phyloP scores from a whole-genome alignment of 2,797 vertebrate species.

The Enteromius anoplus region DNA sequence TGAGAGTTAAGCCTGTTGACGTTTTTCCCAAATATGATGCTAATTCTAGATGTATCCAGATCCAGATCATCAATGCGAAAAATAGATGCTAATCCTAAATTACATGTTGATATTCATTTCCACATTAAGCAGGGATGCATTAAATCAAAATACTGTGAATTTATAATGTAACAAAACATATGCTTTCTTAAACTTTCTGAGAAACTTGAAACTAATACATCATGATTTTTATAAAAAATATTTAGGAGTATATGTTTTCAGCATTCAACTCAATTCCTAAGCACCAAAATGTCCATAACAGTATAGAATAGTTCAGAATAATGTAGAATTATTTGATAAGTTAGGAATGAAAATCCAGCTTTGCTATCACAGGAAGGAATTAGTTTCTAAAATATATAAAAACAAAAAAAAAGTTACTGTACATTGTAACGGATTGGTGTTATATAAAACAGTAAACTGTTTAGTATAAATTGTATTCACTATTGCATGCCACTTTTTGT shows the following conservation, averaged over 20 bases:
- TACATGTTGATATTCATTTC: neutral
- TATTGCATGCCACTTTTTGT: neutral
- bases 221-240: neutral
- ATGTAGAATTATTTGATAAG: neutral
- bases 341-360: neutral
- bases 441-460: too few relatives aligned
- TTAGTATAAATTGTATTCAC: neutral
- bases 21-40: neutral
- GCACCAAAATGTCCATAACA: neutral
- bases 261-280: neutral
- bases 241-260: neutral
- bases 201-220: neutral
- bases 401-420: neutral
- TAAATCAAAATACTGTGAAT: neutral
- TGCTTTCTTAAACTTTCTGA: neutral
- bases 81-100: conserved; percentile 7
- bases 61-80: neutral
- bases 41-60: neutral
- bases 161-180: neutral
- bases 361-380: neutral
- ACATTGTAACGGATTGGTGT: neutral
- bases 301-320: neutral
- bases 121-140: neutral
- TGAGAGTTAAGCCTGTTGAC: neutral
- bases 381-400: neutral